Evolutionary conservation across 2,113 vertebrate species (phyloP).

Genomic region (Arothron firmamentum): DNA sequence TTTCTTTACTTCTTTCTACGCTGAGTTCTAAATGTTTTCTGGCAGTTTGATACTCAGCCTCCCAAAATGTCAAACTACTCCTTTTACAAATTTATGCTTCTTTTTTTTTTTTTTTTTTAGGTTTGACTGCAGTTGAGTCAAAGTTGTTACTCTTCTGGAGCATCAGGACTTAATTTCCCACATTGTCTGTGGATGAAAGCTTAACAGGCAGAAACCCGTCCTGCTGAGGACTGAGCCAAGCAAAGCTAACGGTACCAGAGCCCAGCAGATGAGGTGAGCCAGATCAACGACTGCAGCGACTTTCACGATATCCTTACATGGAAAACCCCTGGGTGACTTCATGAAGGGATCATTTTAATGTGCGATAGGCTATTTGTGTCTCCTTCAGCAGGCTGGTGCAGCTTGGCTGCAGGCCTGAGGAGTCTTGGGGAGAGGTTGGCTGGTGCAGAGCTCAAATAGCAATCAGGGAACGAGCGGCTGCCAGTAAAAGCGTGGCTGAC

Average conservation of each 20-base stretch:
- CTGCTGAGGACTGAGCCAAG: slow-evolving; percentile 26
- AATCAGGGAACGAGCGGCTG: slow-evolving; percentile 6
- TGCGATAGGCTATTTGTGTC: slow-evolving; percentile 24
- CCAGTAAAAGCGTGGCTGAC: slow-evolving; percentile 13
- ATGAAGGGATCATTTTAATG: slow-evolving; percentile 3
- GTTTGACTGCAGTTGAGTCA: not conserved
- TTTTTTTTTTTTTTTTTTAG: not conserved
- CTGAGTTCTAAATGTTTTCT: too few relatives aligned
- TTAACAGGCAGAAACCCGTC: slow-evolving; percentile 10
- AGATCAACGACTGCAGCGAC: slow-evolving; percentile 11
- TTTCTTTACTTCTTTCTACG: too few relatives aligned
- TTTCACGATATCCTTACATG: slow-evolving; percentile 32
- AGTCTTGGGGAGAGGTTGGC: not conserved
- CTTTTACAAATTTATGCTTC: slow-evolving; percentile 2
- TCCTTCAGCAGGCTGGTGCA: slow-evolving; percentile 12
- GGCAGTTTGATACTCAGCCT: too few relatives aligned
- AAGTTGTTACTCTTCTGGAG: slow-evolving; percentile 29
- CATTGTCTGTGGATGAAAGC: slow-evolving; percentile 66
- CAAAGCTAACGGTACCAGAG: slow-evolving; percentile 9
- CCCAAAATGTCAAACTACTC: slow-evolving; percentile 6
- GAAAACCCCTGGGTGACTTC: slow-evolving; percentile 14
- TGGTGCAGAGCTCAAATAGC: slow-evolving; percentile 26
- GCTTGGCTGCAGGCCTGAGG: slow-evolving; percentile 8
- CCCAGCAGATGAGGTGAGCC: slow-evolving; percentile 25
- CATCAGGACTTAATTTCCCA: slow-evolving; percentile 63